These are phyloP conservation scores for Hesperophylax magnus DNA, from an alignment of 1,140 invertebrate species.

Conservation along the genomic window DNA sequence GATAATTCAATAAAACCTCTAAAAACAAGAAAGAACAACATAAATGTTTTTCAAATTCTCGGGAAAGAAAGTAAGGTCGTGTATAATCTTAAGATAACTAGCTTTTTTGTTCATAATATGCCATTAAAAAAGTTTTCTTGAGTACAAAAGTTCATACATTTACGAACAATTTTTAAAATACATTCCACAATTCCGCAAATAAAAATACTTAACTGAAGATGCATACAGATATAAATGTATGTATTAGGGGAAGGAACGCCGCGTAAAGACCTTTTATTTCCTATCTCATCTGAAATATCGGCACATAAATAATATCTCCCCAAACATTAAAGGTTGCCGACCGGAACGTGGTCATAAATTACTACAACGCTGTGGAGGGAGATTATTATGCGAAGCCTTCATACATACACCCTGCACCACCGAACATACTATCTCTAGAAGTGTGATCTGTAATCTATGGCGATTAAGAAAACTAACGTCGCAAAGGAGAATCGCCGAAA, in stretches of 20 bases:
- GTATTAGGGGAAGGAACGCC: neutral
- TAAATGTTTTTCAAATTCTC: too few relatives aligned
- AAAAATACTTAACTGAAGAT: neutral
- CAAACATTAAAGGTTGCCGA: conserved; percentile 44
- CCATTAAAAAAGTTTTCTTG: neutral
- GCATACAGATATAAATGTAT: neutral
- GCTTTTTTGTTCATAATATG: neutral
- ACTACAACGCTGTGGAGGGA: neutral
- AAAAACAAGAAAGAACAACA: too few relatives aligned
- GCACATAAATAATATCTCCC: conserved; percentile 41
- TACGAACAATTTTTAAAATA: neutral
- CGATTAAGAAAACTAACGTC: too few relatives aligned
- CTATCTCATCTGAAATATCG: conserved; percentile 42
- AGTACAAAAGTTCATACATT: neutral
- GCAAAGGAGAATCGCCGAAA: too few relatives aligned
- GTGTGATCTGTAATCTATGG: too few relatives aligned
- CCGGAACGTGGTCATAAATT: conserved; percentile 33
- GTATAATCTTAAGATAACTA: too few relatives aligned
- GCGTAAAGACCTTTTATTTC: conserved; percentile 16
- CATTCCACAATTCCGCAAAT: neutral
- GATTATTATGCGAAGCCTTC: conserved; percentile 32
- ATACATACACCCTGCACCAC: neutral
- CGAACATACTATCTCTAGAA: too few relatives aligned
- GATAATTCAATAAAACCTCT: too few relatives aligned
- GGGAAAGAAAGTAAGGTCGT: too few relatives aligned